phyloP scores from a whole-genome alignment of 2,797 vertebrate species.

The Petrocephalus sullivani region DNA sequence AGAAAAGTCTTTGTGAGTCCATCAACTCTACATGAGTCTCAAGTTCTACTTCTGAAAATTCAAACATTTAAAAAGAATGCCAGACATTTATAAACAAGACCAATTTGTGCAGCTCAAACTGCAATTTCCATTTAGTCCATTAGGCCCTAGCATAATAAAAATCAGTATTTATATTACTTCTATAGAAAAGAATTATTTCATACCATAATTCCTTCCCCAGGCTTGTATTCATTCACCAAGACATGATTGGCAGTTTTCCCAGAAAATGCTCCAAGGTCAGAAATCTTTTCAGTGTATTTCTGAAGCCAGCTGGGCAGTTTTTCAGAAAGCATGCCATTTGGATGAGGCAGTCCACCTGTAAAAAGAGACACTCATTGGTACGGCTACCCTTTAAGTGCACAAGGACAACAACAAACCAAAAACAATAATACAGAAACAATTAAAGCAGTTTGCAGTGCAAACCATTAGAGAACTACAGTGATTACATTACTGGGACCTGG shows the following conservation, averaged over 20 bases:
- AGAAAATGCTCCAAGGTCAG: conserved; percentile 69
- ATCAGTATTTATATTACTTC: not conserved
- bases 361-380: not conserved
- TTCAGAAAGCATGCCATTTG: conserved; percentile 77
- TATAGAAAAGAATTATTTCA: not conserved
- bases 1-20: not conserved
- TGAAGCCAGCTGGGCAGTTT: conserved; percentile 77
- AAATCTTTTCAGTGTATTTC: conserved; percentile 69
- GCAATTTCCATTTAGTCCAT: not conserved
- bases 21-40: not conserved
- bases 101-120: not conserved
- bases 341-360: conserved; percentile 73
- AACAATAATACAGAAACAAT: not conserved
- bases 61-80: not conserved
- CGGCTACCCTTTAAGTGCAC: not conserved
- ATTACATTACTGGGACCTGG: not conserved
- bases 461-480: not conserved
- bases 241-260: conserved; percentile 79
- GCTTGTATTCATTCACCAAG: conserved; percentile 83
- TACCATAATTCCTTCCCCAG: conserved; percentile 84
- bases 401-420: not conserved
- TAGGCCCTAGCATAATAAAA: not conserved
- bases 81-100: not conserved
- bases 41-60: not conserved
- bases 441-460: not conserved